These are phyloP conservation scores for Ranitomeya variabilis DNA, from an alignment of 2,113 vertebrate species.

Conservation along the genomic window DNA sequence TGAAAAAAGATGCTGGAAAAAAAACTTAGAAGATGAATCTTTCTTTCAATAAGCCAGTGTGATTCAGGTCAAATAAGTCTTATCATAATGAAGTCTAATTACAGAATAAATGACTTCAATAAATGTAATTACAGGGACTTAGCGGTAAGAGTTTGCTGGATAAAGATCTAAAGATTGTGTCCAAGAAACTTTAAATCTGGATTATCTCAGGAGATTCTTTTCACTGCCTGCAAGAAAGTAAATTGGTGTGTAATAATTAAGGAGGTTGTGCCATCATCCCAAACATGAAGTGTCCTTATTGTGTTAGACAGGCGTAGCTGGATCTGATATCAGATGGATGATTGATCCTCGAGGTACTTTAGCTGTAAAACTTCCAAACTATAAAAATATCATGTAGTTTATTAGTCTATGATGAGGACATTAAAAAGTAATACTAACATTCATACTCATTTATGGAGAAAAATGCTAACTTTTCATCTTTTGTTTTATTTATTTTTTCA, in stretches of 20 bases:
- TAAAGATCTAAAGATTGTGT: constrained; percentile 55
- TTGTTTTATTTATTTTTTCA: too few species aligned
- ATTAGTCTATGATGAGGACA: not conserved
- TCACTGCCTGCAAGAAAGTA: constrained; percentile 45
- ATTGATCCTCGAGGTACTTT: not conserved
- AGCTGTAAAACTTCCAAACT: not conserved
- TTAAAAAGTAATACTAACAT: too few species aligned
- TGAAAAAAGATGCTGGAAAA: too few species aligned
- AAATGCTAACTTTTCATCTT: too few species aligned
- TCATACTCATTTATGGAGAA: too few species aligned
- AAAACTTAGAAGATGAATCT: not conserved
- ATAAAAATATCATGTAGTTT: not conserved
- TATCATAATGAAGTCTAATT: constrained; percentile 47
- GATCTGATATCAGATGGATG: not conserved
- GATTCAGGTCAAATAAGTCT: constrained; percentile 27
- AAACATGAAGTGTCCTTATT: constrained; percentile 34
- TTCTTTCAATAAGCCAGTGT: not conserved
- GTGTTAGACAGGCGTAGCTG: not conserved
- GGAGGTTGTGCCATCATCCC: constrained; percentile 34
- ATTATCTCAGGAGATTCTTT: constrained; percentile 50
- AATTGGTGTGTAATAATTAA: constrained; percentile 46
- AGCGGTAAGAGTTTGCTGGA: constrained; percentile 47
- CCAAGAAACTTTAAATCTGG: constrained; percentile 48
- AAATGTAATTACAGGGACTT: constrained; percentile 53
- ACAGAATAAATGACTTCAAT: constrained; percentile 47